Conservation (phyloP, 1,140 invertebrate species). For the Goniozus legneri region DNA sequence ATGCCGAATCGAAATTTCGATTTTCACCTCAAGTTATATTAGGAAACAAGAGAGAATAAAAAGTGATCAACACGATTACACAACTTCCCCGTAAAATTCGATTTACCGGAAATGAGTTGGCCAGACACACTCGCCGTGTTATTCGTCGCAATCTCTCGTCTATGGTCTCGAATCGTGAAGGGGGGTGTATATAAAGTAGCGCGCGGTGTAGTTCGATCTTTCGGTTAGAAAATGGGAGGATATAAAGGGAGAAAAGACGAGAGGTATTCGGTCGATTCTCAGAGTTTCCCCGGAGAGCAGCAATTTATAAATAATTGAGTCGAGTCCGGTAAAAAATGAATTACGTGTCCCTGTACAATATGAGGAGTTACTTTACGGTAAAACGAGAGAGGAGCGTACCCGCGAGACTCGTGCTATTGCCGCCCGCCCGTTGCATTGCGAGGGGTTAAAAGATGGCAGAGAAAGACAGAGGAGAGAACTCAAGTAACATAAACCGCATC, state of each 20-base stretch:
- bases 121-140: no score
- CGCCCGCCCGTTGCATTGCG: not conserved
- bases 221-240: no score
- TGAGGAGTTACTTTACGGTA: constrained; percentile 53
- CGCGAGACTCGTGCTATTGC: constrained; percentile 35
- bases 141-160: no score
- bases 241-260: constrained; percentile 1
- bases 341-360: constrained; percentile 55
- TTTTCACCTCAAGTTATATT: no score
- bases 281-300: constrained; percentile 42
- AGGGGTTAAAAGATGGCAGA: not conserved
- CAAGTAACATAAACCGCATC: constrained; percentile 52
- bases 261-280: not conserved
- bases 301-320: constrained; percentile 58
- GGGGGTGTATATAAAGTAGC: constrained; percentile 2
- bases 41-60: no score
- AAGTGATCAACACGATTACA: no score
- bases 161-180: no score
- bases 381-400: constrained; percentile 50
- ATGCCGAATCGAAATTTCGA: no score
- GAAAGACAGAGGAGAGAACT: constrained; percentile 9
- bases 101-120: no score
- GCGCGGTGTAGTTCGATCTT: no score
- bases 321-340: constrained; percentile 57
- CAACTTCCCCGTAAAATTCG: no score